These are phyloP conservation scores for Paralinhomoeus sp. DNA, from an alignment of 2,888 invertebrate species.

Conservation along the genomic window DNA sequence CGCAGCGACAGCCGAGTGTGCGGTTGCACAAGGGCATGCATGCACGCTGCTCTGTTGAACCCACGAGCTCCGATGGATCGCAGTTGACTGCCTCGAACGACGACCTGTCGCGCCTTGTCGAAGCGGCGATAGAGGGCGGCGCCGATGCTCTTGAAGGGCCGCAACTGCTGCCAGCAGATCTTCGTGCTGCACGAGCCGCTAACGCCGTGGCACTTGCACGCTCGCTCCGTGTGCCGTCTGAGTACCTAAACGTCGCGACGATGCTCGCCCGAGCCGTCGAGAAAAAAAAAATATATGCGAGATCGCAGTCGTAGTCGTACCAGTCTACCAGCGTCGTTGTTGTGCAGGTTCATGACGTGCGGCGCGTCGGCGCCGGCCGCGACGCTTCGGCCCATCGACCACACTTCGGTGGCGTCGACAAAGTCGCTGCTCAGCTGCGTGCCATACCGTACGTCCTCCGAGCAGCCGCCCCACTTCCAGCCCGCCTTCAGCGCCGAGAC, in stretches of 20 bases:
- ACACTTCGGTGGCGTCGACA: conserved; percentile 12
- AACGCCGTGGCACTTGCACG: conserved; percentile 81
- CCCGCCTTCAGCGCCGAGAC: conserved; percentile 3
- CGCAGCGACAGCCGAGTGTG: no score
- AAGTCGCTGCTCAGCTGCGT: conserved; percentile 12
- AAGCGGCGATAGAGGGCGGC: conserved; percentile 52
- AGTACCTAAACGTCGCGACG: no score
- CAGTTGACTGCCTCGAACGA: conserved; percentile 15
- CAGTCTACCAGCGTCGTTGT: conserved; percentile 70
- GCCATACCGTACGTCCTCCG: conserved; percentile 14
- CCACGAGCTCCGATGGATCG: background rate
- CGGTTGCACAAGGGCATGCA: no score
- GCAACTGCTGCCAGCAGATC: conserved; percentile 66
- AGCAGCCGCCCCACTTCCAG: conserved; percentile 18
- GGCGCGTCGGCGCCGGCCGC: conserved; percentile 1
- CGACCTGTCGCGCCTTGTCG: conserved; percentile 60
- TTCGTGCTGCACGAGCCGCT: conserved; percentile 70
- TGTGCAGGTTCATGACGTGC: conserved; percentile 62
- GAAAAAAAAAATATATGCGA: no score
- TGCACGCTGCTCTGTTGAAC: background rate
- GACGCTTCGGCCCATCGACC: no score
- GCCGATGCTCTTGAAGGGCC: conserved; percentile 51
- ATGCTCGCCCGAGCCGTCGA: no score
- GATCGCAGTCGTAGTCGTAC: conserved; percentile 39
- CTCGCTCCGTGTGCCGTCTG: conserved; percentile 50